Base-by-base conservation (phyloP, 2,113 vertebrate species). In the Chionis minor region DNA sequence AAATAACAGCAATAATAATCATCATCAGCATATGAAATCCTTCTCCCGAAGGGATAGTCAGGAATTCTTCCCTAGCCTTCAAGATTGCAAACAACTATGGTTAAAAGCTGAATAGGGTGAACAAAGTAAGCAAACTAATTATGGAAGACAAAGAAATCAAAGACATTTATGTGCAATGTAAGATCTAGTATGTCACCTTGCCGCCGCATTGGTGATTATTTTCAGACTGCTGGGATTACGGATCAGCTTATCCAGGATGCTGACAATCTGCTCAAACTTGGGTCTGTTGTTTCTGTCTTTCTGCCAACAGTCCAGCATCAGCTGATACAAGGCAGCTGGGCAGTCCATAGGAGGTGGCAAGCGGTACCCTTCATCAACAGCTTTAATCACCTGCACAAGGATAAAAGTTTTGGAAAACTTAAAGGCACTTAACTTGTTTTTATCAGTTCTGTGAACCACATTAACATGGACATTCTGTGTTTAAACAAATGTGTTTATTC, bases 251-350 rank as follows among this genome's bases (percentile, higher is more conserved):
- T 99, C 99, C 98, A 99, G 98, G 96, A 99, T 99, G 98, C 99
- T 99, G 97, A 99, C 99, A 75, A 99, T 99, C 98, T 99, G 99
- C 97, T 99, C 99, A 97, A 99, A 99, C 96, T 99, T 99, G 42
- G 99, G 99, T 74, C 99, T 99, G 98, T 99, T 99, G 98, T 99
- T 99, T 72, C 99, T 98, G 97, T 99, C 99, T 80, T 99, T 99
- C 98, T 99, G 99, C 99, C 99, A 99, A 95, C 99, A 99, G 98
- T 99, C 99, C 95, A 99, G 97, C 99, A 99, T 99, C 97, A 99
- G 98, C 97, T 99, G 99, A 96, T 99, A 99, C 74, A 99, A 98
- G 42, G 99, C 99, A 86, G 99, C 99, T 70, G 99, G 99, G 96
- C 99, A 99, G 98, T 99, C 99, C 99, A 99, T 99, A 66, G 99